These are phyloP conservation scores for Herpailurus yagouaroundi DNA, from an alignment of 2,113 vertebrate species.

Conservation along the genomic window DNA sequence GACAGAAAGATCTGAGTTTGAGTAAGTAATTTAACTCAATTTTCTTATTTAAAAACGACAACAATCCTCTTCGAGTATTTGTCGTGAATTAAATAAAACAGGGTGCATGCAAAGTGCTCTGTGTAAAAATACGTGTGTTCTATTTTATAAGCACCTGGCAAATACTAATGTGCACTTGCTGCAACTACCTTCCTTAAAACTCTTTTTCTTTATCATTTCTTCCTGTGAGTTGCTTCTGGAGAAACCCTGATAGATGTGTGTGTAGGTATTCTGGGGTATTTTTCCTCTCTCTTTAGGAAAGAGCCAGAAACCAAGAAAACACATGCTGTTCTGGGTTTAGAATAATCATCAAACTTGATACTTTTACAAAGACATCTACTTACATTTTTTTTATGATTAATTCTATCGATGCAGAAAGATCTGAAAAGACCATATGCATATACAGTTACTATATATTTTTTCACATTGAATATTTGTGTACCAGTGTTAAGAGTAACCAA, in stretches of 20 bases:
- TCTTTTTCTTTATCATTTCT: background rate
- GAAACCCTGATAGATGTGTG: background rate
- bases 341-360: background rate
- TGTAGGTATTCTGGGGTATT: background rate
- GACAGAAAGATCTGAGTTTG: background rate
- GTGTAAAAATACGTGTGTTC: background rate
- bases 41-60: background rate
- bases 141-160: background rate
- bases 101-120: background rate
- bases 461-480: background rate
- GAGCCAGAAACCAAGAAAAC: background rate
- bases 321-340: background rate
- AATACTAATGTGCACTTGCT: background rate
- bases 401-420: background rate
- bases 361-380: background rate
- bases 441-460: background rate
- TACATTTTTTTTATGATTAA: background rate
- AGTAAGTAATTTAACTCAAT: background rate
- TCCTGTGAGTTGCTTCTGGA: background rate
- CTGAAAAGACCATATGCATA: background rate
- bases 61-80: background rate
- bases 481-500: background rate
- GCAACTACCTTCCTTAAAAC: background rate
- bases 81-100: background rate
- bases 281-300: background rate